Conservation (phyloP, 2,888 invertebrate genomes). For the Harpagoxenus sublaevis region DNA sequence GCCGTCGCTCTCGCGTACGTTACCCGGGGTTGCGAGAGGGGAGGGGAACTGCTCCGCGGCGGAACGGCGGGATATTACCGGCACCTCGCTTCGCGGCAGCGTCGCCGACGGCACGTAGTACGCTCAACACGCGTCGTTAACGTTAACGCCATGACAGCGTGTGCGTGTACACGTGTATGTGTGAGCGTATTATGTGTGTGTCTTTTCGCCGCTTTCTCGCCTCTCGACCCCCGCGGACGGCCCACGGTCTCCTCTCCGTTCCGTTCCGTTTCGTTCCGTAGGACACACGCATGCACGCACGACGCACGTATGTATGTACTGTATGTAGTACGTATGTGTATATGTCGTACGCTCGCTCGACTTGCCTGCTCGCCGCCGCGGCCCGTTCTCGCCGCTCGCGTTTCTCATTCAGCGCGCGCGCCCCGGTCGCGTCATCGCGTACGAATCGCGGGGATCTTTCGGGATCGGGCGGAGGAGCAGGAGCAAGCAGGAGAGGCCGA, state of each 20-base stretch:
- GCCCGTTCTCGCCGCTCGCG: constrained; percentile 18
- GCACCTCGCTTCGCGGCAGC: constrained; percentile 36
- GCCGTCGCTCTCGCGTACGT: background rate
- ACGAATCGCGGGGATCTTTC: constrained; percentile 69
- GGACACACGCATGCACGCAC: constrained; percentile 16
- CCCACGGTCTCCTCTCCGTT: background rate
- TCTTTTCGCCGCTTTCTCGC: constrained; percentile 20
- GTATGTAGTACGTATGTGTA: too few relatives aligned
- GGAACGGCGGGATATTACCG: constrained; percentile 39
- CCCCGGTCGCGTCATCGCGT: constrained; percentile 75
- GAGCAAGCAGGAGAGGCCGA: background rate
- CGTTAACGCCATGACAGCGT: constrained; percentile 37
- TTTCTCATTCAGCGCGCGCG: constrained; percentile 31
- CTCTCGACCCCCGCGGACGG: constrained; percentile 15
- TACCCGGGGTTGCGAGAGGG: background rate
- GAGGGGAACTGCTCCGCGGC: background rate
- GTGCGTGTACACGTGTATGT: background rate
- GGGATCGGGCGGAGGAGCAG: background rate
- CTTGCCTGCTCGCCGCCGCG: background rate
- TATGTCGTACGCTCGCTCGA: background rate
- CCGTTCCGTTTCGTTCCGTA: constrained; percentile 6
- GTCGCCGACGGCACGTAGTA: constrained; percentile 30
- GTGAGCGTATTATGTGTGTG: background rate
- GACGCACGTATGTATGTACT: background rate
- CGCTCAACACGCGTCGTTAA: constrained; percentile 46